These are phyloP conservation scores for Drosophila dives DNA, from an alignment of 2,888 invertebrate species.

Conservation along the genomic window DNA sequence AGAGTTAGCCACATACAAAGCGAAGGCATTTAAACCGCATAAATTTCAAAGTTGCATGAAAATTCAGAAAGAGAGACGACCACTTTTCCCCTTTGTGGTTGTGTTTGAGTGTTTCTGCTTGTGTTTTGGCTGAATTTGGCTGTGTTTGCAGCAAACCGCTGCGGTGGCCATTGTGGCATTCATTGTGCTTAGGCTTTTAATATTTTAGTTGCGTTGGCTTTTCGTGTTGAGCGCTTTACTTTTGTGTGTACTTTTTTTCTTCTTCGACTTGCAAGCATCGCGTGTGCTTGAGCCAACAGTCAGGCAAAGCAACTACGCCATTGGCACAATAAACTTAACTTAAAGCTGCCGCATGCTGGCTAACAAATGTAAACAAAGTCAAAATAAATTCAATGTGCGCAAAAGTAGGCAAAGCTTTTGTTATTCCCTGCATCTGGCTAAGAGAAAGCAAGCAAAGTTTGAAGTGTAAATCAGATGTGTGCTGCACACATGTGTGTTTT, in stretches of 20 bases:
- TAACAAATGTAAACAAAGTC: conserved; percentile 43
- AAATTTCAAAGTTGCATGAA: conserved; percentile 1
- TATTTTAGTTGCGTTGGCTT: conserved; percentile 68
- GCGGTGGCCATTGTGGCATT: conserved; percentile 55
- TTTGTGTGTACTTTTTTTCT: conserved; percentile 32
- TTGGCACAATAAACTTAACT: conserved; percentile 60
- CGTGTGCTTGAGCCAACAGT: conserved; percentile 39
- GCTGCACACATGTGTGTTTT: conserved; percentile 19
- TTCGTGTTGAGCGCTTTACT: conserved; percentile 40
- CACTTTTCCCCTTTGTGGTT: conserved; percentile 8
- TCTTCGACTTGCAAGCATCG: conserved; percentile 4
- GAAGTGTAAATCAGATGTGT: background rate
- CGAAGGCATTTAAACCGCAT: background rate
- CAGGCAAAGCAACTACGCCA: conserved; percentile 45
- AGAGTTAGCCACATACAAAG: background rate
- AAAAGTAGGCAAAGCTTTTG: conserved; percentile 66
- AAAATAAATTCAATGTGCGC: conserved; percentile 47
- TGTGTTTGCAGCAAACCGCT: conserved; percentile 27
- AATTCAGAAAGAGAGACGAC: conserved; percentile 12
- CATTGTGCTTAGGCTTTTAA: conserved; percentile 75
- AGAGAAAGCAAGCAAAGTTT: background rate
- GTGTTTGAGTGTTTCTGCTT: conserved; percentile 13
- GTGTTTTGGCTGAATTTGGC: conserved; percentile 5
- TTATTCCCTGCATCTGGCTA: background rate
- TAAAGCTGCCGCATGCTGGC: conserved; percentile 35